Conservation (phyloP, 2,797 vertebrate genomes). For the Cheirogaleus major region DNA sequence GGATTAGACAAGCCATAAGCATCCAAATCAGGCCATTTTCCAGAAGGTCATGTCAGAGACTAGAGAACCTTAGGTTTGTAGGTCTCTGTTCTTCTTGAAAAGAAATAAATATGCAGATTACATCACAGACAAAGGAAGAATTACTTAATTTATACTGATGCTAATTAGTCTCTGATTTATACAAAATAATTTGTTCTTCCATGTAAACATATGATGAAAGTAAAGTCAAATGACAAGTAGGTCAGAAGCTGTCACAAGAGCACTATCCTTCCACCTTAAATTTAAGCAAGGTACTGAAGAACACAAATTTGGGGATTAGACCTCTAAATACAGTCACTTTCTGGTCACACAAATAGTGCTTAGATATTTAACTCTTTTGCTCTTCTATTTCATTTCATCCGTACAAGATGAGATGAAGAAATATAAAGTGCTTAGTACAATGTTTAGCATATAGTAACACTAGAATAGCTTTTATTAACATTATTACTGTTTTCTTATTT, state of each 20-base stretch:
- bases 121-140: neutral
- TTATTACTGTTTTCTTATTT: neutral
- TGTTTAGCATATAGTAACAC: neutral
- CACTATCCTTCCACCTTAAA: neutral
- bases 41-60: neutral
- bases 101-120: neutral
- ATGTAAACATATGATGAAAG: neutral
- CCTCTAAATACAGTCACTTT: neutral
- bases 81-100: neutral
- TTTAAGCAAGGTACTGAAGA: neutral
- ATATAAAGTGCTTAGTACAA: neutral
- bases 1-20: neutral
- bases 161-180: neutral
- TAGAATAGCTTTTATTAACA: neutral
- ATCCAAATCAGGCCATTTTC: neutral
- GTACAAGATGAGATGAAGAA: neutral
- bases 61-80: neutral
- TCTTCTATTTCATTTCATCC: neutral
- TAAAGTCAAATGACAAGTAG: neutral
- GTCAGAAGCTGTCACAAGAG: neutral
- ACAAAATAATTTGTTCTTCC: neutral
- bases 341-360: neutral
- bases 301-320: neutral
- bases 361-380: neutral
- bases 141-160: neutral